Percentiles rank a stretch among this genome's conserved stretches.
These are phyloP conservation scores for Sparidentex hasta DNA, from an alignment of 2,797 vertebrate genomes.

Conservation along the genomic window DNA sequence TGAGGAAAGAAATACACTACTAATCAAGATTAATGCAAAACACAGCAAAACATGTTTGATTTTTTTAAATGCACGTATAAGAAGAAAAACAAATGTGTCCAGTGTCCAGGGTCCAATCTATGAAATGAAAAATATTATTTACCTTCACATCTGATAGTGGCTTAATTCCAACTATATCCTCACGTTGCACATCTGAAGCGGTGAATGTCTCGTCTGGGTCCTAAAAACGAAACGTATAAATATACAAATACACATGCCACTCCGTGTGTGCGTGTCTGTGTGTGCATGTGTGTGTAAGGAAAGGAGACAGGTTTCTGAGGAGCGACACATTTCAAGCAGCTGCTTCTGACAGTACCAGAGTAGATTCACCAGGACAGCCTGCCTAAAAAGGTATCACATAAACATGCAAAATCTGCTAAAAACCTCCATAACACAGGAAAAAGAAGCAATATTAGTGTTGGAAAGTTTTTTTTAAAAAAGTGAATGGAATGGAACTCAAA, in stretches of 20 bases:
- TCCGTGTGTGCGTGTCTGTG: not conserved
- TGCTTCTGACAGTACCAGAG: constrained; percentile 71
- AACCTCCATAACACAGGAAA: not conserved
- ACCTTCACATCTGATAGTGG: constrained; percentile 49
- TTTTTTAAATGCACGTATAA: too few species aligned
- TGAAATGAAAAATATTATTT: constrained; percentile 1
- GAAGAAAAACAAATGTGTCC: not conserved
- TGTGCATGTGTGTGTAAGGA: constrained; percentile 4
- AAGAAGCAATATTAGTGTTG: not conserved
- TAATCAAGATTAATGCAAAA: not conserved
- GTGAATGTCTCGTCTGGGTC: constrained; percentile 74
- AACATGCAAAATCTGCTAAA: constrained; percentile 31
- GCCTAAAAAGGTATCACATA: constrained; percentile 17
- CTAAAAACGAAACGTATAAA: constrained; percentile 60
- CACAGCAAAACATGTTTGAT: not conserved
- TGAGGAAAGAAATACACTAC: not conserved
- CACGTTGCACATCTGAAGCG: constrained; percentile 27
- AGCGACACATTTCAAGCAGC: constrained; percentile 68
- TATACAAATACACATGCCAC: constrained; percentile 29
- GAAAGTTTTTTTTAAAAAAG: not conserved
- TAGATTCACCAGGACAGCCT: constrained; percentile 16
- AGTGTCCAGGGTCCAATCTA: not conserved
- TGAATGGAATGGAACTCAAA: too few species aligned
- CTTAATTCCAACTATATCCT: constrained; percentile 33
- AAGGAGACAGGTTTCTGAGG: constrained; percentile 34